Evolutionary conservation across 2,797 vertebrate genomes (phyloP), one percentile per base, ranked within the genome.

Genomic region (Hydrophis major): DNA sequence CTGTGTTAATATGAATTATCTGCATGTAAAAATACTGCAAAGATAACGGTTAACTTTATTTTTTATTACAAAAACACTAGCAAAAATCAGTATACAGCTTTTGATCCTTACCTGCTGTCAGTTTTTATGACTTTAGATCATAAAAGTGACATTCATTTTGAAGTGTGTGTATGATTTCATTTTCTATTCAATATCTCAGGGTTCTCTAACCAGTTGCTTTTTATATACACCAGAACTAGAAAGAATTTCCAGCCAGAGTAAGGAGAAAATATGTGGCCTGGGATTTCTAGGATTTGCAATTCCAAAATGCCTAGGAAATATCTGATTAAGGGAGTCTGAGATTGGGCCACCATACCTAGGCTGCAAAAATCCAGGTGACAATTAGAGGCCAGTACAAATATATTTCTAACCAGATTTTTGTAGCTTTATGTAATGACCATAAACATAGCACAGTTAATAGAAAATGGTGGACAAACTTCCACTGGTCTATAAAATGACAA

Each of bases 61-160:
- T 95, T 95, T 89, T 88, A 69, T 94, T 91, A 89, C 56, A 93
- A 47, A 90, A 89, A 93, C 93, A 91, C 53, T 92, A 94, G 92
- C 28, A 87, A 87, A 61, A 5, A 47, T 90, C 88, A 90, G 87
- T 89, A 37, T 50, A 89, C 53, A 93, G 28, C 11, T 55, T 86
- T 96, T 95, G 93, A 86, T 96, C 91, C 83, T 78, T 88, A 78
- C 42, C 12, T 61, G 4, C 50, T 87, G 83, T 20, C 61, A 74
- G 50, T 27, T 59, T 90, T 55, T 13, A 7, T 28, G 4, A 42
- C 22, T 55, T 92, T 86, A 55, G 47, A 50, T 89, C 57, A 61
- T 16, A 56, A 93, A 78, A 57, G 32, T 53, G 1, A 90, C 0
- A 0, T 50, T n/a, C 88, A 7, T 87, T 18, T 42, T 93, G 60